Conservation (phyloP, 2,113 vertebrate genomes). For the Phycodurus eques region DNA sequence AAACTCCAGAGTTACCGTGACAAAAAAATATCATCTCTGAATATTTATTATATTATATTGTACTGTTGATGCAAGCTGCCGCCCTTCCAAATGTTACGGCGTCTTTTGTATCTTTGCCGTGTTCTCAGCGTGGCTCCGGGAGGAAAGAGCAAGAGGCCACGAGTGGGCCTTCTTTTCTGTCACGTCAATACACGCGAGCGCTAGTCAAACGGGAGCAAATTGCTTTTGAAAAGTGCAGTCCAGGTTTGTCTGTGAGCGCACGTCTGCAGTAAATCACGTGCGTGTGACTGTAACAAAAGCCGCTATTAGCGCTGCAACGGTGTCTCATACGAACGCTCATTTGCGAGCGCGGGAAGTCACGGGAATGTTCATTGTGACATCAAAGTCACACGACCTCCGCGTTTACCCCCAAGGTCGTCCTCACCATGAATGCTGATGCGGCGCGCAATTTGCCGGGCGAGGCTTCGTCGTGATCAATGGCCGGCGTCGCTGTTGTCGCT, state of each 20-base stretch:
- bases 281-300: not conserved
- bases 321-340: not conserved
- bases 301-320: not conserved
- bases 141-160: not conserved
- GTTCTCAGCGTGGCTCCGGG: not conserved
- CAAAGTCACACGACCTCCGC: not conserved
- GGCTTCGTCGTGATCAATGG: not conserved
- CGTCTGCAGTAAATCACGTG: not conserved
- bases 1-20: too few species aligned
- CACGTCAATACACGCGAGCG: not conserved
- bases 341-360: not conserved
- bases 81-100: constrained; percentile 1
- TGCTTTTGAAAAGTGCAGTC: constrained; percentile 7
- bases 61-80: too few species aligned
- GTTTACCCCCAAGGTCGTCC: not conserved
- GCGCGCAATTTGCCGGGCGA: not conserved
- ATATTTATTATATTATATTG: too few species aligned
- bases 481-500: not conserved
- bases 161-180: too few species aligned
- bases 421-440: not conserved
- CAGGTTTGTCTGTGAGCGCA: too few species aligned
- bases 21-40: too few species aligned
- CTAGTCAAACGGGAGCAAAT: constrained; percentile 8
- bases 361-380: not conserved
- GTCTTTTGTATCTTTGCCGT: not conserved